Base-by-base conservation (phyloP, 1,140 invertebrate species). In the Drosophila gunungcola region DNA sequence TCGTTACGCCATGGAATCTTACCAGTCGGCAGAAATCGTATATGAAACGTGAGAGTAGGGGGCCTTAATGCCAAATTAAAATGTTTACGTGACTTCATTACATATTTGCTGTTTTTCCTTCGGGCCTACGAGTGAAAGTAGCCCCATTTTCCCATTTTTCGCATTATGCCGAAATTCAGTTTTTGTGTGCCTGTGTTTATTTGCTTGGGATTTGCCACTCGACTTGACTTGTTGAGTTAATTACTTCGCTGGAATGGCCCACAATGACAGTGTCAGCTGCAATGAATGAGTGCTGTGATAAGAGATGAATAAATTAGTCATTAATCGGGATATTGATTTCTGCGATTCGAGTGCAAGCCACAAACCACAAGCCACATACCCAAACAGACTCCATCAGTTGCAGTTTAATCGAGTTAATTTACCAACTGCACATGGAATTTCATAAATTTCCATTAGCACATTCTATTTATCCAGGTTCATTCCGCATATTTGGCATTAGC, bases 31-130 rank as follows among this genome's bases (percentile, higher is more conserved):
- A 27, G 42, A 53, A 63, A 78, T 58, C 73, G 58, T 67, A 56
- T 73, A 49, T 56, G 38, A 36, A 49, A 38, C n/a, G 36, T 42
- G 64, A 27, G 29, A 11, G 32, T 27, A 25, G 41, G 63, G 32
- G 52, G 51, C 67, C 81, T 77, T 88, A 89, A 88, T 88, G 67
- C 62, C 72, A 89, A 88, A 83, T 89, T 88, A 83, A 88, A 88
- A 88, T 83, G 67, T 83, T 89, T 83, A 88, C 83, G 83, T 88
- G 83, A 88, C 79, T 83, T 88, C 83, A 88, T 88, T 88, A 80
- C 62, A 62, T 72, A 77, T 77, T 69, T 76, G 53, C 60, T 52
- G 64, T 45, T 38, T 45, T 45, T 61, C 10, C 43, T 39, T 1
- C 32, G n/a, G 39, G 39, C 41, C 12, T 21, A 21, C 16, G 16